Percentiles rank a stretch among this genome's conserved stretches.
phyloP scores from a whole-genome alignment of 2,797 vertebrate genomes.

The Danio jaintianensis region DNA sequence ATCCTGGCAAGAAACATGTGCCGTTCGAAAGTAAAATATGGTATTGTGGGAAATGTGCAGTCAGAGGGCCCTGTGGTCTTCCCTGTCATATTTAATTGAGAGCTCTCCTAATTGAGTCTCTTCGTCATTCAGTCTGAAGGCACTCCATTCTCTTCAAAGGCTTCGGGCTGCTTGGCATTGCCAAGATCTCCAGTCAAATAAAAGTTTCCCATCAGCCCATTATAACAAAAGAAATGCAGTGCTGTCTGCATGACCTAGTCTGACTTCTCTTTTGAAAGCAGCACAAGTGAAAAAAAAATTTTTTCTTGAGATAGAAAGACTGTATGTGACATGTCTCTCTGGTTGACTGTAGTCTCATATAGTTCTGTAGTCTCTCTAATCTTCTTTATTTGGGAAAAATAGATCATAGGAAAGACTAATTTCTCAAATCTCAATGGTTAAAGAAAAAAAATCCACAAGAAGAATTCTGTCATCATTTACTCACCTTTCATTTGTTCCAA shows the following conservation, averaged over 20 bases:
- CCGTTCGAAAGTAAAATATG: slow-evolving; percentile 45
- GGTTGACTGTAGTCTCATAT: neutral
- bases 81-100: slow-evolving; percentile 37
- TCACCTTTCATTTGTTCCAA: too few relatives aligned
- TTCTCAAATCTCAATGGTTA: slow-evolving; percentile 9
- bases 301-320: neutral
- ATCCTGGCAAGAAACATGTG: slow-evolving; percentile 28
- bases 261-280: neutral
- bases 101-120: slow-evolving; percentile 52
- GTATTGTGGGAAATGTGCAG: slow-evolving; percentile 18
- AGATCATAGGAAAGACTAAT: slow-evolving; percentile 11
- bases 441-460: neutral
- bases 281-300: neutral
- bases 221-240: slow-evolving; percentile 4
- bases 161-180: slow-evolving; percentile 16
- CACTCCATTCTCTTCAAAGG: slow-evolving; percentile 39
- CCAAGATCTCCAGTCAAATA: slow-evolving; percentile 32
- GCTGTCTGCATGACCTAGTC: slow-evolving; percentile 20
- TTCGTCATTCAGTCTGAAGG: slow-evolving; percentile 32
- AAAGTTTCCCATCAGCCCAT: slow-evolving; percentile 41
- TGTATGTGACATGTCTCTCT: neutral
- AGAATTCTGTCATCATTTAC: too few relatives aligned
- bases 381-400: slow-evolving; percentile 24
- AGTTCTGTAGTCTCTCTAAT: slow-evolving; percentile 9
- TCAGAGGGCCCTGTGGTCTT: slow-evolving; percentile 1